These are phyloP conservation scores for Carollia perspicillata DNA, from an alignment of 2,113 vertebrate genomes.

Conservation along the genomic window DNA sequence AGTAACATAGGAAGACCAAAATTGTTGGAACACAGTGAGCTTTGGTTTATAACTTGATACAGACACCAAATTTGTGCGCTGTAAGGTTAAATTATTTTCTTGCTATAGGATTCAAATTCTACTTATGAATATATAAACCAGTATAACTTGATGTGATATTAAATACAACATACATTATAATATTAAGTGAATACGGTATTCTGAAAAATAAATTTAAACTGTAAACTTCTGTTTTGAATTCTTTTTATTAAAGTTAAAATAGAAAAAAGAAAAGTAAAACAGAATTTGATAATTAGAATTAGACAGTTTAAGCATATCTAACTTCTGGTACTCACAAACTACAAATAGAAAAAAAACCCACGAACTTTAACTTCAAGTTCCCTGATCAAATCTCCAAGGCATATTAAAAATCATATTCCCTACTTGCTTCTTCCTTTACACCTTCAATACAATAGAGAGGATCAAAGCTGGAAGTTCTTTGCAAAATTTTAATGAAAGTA, in stretches of 20 bases:
- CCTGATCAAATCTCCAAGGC: constrained; percentile 21
- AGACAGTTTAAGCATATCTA: constrained; percentile 23
- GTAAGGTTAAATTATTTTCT: not conserved
- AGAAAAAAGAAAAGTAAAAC: no score
- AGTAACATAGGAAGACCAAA: not conserved
- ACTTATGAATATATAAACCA: no score
- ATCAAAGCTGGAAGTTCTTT: not conserved
- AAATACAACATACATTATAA: no score
- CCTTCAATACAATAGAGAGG: constrained; percentile 8
- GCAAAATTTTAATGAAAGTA: not conserved
- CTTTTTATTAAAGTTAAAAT: no score
- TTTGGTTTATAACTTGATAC: not conserved
- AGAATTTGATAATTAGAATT: not conserved
- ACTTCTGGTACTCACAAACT: constrained; percentile 42
- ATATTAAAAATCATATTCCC: constrained; percentile 41
- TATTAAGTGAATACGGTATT: no score
- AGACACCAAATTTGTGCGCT: not conserved
- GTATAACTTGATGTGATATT: no score
- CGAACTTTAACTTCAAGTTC: constrained; percentile 49
- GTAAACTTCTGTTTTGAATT: no score
- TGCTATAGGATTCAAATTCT: no score
- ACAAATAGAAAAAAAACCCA: constrained; percentile 45
- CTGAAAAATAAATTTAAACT: no score
- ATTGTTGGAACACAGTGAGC: not conserved
- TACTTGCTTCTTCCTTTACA: constrained; percentile 45